Base-by-base conservation (phyloP, 2,888 invertebrate genomes). In the Strigamia maritima region DNA sequence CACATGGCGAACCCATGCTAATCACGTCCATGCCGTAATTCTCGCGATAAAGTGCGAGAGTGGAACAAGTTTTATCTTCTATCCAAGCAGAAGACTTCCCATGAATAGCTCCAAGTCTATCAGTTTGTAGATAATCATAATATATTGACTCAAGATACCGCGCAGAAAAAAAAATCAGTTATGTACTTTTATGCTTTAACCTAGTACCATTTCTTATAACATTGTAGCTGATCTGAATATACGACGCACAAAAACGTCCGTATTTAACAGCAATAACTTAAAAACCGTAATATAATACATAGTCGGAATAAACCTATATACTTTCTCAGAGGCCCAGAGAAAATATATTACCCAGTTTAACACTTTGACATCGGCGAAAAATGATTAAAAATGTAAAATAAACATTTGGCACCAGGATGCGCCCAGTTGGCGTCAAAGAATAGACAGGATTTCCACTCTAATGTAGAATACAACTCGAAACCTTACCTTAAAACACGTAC, bases 21-120 rank as follows among this genome's bases (percentile, higher is more conserved):
- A 54, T 54, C 54, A 54, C 54, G 54, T 54, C 54, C 54, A 54
- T 54, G 54, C 54, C 54, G 54, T 54, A 54, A 54, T 54, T 54
- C 54, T 54, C 54, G 54, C 54, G 54, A 54, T 54, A 54, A 54
- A 54, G 54, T 54, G 54, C 54, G 54, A 54, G 54, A 54, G 22
- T 54, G 54, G 54, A 54, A 54, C 54, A 54, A 54, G 54, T 54
- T 54, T 54, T 54, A 54, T 54, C 54, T 54, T 7, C 54, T 54
- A 54, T 54, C 54, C 54, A 19, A 54, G 54, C 54, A 54, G 54
- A 54, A 54, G 54, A 54, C 54, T 54, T 54, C 54, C 54, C 54
- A 54, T 54, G 54, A 54, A 54, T 54, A 54, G 54, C 54, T 54
- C 54, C 54, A 22, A 54, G 54, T 54, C 54, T 54, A 54, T 54